Evolutionary conservation across 2,797 vertebrate genomes (phyloP).

Genomic region (Melanotaenia maccullochi): DNA sequence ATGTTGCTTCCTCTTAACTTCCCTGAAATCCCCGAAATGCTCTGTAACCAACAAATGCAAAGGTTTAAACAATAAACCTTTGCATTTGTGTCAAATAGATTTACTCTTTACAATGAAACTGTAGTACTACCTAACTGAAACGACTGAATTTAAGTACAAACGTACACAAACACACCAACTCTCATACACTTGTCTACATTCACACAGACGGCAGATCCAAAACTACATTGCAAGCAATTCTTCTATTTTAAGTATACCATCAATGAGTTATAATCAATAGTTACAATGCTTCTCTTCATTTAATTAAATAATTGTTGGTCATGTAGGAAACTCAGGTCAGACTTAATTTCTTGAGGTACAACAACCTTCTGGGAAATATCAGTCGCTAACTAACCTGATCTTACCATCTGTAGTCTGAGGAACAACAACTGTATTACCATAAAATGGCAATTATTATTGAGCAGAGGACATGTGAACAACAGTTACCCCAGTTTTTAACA

Average conservation of each 20-base stretch:
- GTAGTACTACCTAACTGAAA: constrained; percentile 10
- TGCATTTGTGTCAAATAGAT: neutral
- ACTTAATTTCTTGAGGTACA: neutral
- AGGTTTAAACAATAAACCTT: neutral
- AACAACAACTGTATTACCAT: neutral
- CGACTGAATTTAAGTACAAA: neutral
- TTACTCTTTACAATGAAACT: constrained; percentile 4
- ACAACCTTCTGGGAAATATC: constrained; percentile 8
- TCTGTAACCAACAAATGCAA: constrained; percentile 24
- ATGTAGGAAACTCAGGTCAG: constrained; percentile 19
- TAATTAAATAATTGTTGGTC: constrained; percentile 7
- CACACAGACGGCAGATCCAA: constrained; percentile 6
- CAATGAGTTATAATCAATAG: neutral
- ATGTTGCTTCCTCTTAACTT: constrained; percentile 4
- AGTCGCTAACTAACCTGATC: constrained; percentile 15
- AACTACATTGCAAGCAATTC: constrained; percentile 6
- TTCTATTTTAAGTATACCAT: neutral
- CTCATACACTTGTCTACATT: constrained; percentile 7
- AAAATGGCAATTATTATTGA: constrained; percentile 12
- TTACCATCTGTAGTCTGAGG: constrained; percentile 29
- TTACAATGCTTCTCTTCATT: neutral
- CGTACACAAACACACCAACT: neutral
- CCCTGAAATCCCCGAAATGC: neutral
- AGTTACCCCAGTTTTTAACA: neutral
- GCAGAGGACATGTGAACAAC: constrained; percentile 10